These are phyloP conservation scores for Aurelia aurita DNA, from an alignment of 30 jellyfish, hydroid and myxozoan species.

Conservation along the genomic window DNA sequence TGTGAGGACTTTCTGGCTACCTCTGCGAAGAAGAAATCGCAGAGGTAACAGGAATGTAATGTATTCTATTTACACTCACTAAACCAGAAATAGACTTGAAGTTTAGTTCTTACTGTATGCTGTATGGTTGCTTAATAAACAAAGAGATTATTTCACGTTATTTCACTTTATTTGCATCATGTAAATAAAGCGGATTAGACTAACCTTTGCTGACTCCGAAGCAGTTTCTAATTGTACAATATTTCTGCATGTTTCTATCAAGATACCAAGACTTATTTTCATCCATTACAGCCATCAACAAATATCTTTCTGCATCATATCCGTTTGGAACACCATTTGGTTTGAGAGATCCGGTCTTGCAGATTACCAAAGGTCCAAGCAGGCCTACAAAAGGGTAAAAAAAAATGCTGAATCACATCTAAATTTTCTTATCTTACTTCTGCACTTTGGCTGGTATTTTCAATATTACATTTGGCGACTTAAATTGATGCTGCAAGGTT, in stretches of 20 bases:
- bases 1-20: too few species aligned
- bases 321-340: conserved; percentile 57
- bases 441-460: neutral
- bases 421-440: neutral
- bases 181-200: neutral
- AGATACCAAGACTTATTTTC: conserved; percentile 76
- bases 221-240: conserved; percentile 41
- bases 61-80: too few species aligned
- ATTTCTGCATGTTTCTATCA: conserved; percentile 60
- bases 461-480: too few species aligned
- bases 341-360: conserved; percentile 65
- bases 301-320: conserved; percentile 56
- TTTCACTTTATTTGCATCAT: neutral
- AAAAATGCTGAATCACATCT: neutral
- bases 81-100: too few species aligned
- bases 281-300: conserved; percentile 69
- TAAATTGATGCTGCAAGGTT: too few species aligned
- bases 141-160: neutral
- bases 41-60: too few species aligned
- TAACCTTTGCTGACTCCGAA: conserved; percentile 49
- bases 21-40: too few species aligned
- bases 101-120: neutral
- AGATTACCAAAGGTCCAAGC: conserved; percentile 69
- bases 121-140: neutral
- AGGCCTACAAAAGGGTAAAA: conserved; percentile 37